A percentile compares a stretch with the other conserved stretches of the same genome.
These are phyloP conservation scores for Monodelphis domestica DNA, from an alignment of 2,797 vertebrate species.

Conservation along the genomic window DNA sequence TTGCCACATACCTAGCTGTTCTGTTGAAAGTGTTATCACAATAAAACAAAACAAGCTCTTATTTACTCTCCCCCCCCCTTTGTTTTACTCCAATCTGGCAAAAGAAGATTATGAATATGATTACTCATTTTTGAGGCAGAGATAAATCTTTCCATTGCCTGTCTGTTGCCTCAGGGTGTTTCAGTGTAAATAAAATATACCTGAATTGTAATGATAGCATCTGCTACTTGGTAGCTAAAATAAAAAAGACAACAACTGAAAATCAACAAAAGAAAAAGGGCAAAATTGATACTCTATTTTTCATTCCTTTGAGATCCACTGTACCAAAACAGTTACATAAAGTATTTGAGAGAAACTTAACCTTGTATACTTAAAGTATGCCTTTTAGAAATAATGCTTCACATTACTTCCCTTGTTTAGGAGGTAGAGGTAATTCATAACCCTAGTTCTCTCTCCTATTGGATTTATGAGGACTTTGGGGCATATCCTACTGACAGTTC, in stretches of 20 bases:
- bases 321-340: conserved; percentile 18
- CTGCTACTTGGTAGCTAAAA: conserved; percentile 18
- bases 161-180: conserved; percentile 38
- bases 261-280: conserved; percentile 38
- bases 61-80: conserved; percentile 1
- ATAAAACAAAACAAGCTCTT: conserved; percentile 31
- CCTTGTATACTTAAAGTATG: conserved; percentile 28
- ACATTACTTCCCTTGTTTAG: conserved; percentile 42
- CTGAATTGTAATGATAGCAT: background rate
- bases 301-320: background rate
- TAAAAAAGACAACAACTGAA: conserved; percentile 35
- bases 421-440: conserved; percentile 2
- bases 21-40: conserved; percentile 53
- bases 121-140: conserved; percentile 63
- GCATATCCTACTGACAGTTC: background rate
- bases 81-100: conserved; percentile 17
- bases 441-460: background rate
- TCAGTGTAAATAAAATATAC: conserved; percentile 36
- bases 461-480: background rate
- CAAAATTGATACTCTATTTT: conserved; percentile 39
- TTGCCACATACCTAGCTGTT: conserved; percentile 44
- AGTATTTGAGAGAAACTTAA: conserved; percentile 3
- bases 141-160: conserved; percentile 29
- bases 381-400: background rate
- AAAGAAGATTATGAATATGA: conserved; percentile 54